phyloP scores from a whole-genome alignment of 1,140 invertebrate species.

The Muscidifurax raptorellus region DNA sequence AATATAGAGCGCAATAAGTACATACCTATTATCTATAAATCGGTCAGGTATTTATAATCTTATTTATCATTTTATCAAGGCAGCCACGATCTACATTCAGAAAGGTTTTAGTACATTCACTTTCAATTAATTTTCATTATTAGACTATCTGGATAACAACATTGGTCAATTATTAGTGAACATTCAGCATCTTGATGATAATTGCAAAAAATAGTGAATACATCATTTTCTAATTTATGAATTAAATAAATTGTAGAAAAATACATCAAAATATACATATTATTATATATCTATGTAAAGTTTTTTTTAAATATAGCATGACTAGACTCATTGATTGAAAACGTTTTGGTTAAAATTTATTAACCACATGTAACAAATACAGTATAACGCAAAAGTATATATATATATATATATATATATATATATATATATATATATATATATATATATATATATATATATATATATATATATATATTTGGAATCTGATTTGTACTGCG shows the following conservation, averaged over 20 bases:
- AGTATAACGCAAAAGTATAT: background rate
- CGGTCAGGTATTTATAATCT: conserved; percentile 23
- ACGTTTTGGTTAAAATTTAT: background rate
- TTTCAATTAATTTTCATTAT: conserved; percentile 10
- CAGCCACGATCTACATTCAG: conserved; percentile 34
- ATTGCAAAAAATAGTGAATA: conserved; percentile 1
- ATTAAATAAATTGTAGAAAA: conserved; percentile 32
- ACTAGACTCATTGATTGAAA: conserved; percentile 4
- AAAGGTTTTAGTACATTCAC: conserved; percentile 29
- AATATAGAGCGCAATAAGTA: conserved; percentile 29
- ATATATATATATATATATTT: conserved; percentile 25
- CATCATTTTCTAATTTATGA: background rate
- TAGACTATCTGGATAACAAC: background rate
- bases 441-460: conserved; percentile 11
- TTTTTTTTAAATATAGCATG: conserved; percentile 16
- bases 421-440: conserved; percentile 14
- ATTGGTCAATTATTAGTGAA: conserved; percentile 26
- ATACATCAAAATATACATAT: conserved; percentile 35
- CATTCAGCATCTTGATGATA: background rate
- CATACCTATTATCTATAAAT: conserved; percentile 7
- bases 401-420: conserved; percentile 24
- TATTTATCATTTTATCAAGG: conserved; percentile 29
- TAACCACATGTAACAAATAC: background rate
- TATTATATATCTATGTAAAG: background rate
- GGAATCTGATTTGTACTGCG: conserved; percentile 45